Conservation (phyloP, 2,113 vertebrate genomes). For the Cyanoliseus patagonus region DNA sequence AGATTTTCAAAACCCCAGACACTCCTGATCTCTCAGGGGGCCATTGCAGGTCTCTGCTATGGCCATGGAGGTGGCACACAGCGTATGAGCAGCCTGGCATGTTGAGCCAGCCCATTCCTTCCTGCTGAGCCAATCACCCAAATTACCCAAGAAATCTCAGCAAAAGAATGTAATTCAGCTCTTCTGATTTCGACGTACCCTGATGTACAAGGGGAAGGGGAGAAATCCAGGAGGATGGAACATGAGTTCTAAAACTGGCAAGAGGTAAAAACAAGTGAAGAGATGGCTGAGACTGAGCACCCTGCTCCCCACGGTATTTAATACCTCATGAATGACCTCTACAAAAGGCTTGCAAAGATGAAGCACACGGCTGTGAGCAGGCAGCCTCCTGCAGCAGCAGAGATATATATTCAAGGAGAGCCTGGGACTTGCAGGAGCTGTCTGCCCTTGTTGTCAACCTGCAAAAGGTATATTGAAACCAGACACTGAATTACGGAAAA, state of each 20-base stretch:
- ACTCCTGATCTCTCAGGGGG: fast-evolving
- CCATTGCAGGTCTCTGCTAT: not conserved
- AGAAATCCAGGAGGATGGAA: not conserved
- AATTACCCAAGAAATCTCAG: slow-evolving; percentile 26
- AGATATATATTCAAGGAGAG: fast-evolving
- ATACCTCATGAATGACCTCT: not conserved
- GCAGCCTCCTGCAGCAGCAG: too few species aligned
- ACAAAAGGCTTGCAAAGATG: not conserved
- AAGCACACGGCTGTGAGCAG: fast-evolving
- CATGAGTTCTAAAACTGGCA: not conserved
- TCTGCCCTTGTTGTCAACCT: not conserved
- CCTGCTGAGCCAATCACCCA: slow-evolving; percentile 22
- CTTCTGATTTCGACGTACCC: not conserved
- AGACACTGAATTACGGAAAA: not conserved
- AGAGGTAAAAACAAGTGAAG: not conserved
- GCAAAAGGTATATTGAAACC: not conserved
- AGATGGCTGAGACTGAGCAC: not conserved
- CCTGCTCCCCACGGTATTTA: fast-evolving
- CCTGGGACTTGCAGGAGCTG: not conserved
- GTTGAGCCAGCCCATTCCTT: not conserved
- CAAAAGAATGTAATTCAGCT: slow-evolving; percentile 2
- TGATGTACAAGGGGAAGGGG: not conserved
- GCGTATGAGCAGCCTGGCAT: not conserved
- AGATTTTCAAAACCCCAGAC: not conserved
- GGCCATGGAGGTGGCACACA: not conserved